Evolutionary conservation across 2,888 invertebrate species (phyloP), one percentile per base, ranked within the genome.

Genomic region (Malacosoma neustria): DNA sequence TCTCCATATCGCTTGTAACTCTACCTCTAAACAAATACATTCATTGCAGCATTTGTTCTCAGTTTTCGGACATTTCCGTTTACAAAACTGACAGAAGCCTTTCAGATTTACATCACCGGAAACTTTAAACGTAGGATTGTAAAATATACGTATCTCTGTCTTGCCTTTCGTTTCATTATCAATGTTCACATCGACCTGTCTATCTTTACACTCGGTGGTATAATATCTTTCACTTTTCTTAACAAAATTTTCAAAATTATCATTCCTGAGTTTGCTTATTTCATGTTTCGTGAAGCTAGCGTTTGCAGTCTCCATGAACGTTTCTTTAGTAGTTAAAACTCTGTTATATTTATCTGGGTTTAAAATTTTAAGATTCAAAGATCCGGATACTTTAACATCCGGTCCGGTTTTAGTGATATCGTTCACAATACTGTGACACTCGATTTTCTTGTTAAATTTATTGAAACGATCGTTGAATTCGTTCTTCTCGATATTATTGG

Each of bases 151-250:
- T 1, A 87, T 70, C 43, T 87, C 82, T 0, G 87, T 87, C 41
- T 76, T 72, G 0, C 60, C 65, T 41, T 68, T 68, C 2, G 53
- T 36, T 0, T 57, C 46, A 30, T 72, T 67, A 36, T 75, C 69
- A 1, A 72, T 40, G n/a, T 64, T 57, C 0, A 80, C 64, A 0
- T 65, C 71, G 0, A 75, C 81, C 1, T 68, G 59, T 6, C 68
- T 59, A 32, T 81, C 81, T 1, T 65, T 57, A 0, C 55, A 51
- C 39, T 79, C 81, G 4, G 59, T 73, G 0, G 77, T 79, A 39
- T 79, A 87, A 39, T 80, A 87, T 14, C 70, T 72, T 38, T 87
- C 87, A 54, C 85, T 85, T n/a, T 73, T 68, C 51, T 85, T 85
- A 1, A 86, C 57, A 41, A 86, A 86, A 1, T 61, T 73, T 38